phyloP scores from a whole-genome alignment of 2,797 vertebrate genomes.

The Falco naumanni region DNA sequence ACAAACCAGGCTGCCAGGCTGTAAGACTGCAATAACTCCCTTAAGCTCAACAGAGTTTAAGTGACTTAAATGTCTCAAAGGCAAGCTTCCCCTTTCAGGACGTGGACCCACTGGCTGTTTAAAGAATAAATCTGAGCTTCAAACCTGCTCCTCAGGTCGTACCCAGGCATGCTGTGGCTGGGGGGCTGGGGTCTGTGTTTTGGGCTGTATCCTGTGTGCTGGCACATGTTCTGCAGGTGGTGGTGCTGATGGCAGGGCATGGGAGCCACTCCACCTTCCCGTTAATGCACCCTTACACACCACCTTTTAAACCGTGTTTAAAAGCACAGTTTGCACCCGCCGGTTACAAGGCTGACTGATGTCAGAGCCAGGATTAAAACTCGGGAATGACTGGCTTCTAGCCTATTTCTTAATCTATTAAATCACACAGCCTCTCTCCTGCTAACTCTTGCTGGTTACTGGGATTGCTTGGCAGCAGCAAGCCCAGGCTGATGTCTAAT shows the following conservation, averaged over 20 bases:
- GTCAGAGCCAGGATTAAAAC: conserved; percentile 31
- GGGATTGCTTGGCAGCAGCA: conserved; percentile 53
- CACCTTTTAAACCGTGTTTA: neutral
- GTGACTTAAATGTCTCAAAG: neutral
- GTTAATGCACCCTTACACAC: neutral
- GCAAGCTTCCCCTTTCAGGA: neutral
- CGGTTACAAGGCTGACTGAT: neutral
- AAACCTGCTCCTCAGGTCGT: neutral
- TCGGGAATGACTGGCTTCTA: conserved; percentile 22
- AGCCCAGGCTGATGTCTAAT: conserved; percentile 55
- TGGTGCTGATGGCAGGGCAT: neutral
- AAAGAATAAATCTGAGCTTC: neutral
- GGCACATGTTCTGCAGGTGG: neutral
- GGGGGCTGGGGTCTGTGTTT: neutral
- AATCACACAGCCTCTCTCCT: conserved; percentile 11
- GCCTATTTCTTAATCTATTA: conserved; percentile 51
- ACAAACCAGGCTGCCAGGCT: neutral
- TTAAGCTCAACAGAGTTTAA: neutral
- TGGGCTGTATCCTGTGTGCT: accelerated
- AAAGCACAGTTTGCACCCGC: neutral
- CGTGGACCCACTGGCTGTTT: accelerated
- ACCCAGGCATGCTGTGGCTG: accelerated
- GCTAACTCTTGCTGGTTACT: neutral
- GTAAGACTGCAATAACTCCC: neutral
- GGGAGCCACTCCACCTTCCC: neutral